phyloP scores from a whole-genome alignment of 2,888 invertebrate genomes.

The Hydropsyche betteni region DNA sequence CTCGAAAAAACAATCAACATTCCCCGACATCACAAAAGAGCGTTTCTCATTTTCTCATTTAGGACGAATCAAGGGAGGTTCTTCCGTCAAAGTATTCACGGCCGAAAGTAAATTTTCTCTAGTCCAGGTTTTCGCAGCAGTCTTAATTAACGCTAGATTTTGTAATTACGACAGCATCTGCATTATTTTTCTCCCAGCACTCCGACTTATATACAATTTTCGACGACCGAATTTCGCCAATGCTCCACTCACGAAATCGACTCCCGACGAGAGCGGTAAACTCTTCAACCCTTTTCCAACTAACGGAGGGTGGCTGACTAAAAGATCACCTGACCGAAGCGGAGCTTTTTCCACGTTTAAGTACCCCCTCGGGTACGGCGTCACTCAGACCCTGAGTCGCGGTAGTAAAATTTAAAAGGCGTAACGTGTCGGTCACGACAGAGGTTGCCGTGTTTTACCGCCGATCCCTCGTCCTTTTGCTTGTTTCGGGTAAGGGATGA shows the following conservation, averaged over 20 bases:
- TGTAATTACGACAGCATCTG: neutral
- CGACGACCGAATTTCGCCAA: no score
- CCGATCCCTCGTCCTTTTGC: neutral
- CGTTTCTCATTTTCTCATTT: neutral
- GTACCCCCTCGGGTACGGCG: conserved; percentile 40
- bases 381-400: conserved; percentile 34
- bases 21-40: neutral
- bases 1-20: conserved; percentile 20
- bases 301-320: neutral
- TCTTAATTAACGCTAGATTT: conserved; percentile 22
- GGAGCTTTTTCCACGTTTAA: conserved; percentile 38
- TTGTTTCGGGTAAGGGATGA: neutral
- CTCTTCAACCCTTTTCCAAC: conserved; percentile 17
- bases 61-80: neutral
- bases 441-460: conserved; percentile 32
- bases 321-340: conserved; percentile 32
- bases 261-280: conserved; percentile 21
- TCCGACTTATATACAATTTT: no score
- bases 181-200: conserved; percentile 1
- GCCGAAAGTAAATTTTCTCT: conserved; percentile 13
- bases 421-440: conserved; percentile 45
- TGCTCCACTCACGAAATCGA: no score
- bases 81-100: neutral
- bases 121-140: neutral
- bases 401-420: conserved; percentile 50